Base-by-base conservation (phyloP, 2,113 vertebrate species). In the Arvicanthis niloticus region DNA sequence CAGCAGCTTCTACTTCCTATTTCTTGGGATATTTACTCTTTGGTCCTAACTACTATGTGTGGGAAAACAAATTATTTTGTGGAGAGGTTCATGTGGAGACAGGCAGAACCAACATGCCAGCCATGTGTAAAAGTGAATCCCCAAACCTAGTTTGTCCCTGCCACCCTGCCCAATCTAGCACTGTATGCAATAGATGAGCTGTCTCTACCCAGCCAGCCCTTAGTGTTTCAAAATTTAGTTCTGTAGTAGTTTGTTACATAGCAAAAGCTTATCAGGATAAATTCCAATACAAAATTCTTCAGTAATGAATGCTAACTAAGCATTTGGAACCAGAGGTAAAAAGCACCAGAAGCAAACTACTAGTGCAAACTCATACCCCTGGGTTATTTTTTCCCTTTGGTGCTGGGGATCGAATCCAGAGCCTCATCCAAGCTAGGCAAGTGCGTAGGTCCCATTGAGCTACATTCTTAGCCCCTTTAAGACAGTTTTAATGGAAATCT, bases 271-370 rank as follows among this genome's bases (percentile, higher is more conserved):
- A 70, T n/a, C 62, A 92, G 58, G 91, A 94, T 11, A 93, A 60
- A 91, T 45, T 93, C 88, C 82, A 22, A 80, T n/a, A 48, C 13
- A 89, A 58, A 82, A 62, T 81, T 42, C 58, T 45, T 1, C 12
- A 81, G 81, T 93, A 89, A 94, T 42, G 72, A 82, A 94, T 86
- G 51, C 21, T 22, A 62, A 91, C 21, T 22, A 62, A 91, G 86
- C 11, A 90, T 94, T 87, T 93, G 85, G 86, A 93, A 58, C 16
- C 22, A n/a, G 60, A 19, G 58, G 76, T 31, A 91, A n/a, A 80
- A 95, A 96, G 88, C 34, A 92, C 75, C 75, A 95, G 3, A 76
- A 45, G 89, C 34, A 72, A 51, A 76, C 22, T 45, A 11, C 65
- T 21, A 67, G 17, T 77, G 34, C 40, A 65, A 95, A 73, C 22